phyloP scores from a whole-genome alignment of 1,140 invertebrate genomes.

The Drosophila willistoni region DNA sequence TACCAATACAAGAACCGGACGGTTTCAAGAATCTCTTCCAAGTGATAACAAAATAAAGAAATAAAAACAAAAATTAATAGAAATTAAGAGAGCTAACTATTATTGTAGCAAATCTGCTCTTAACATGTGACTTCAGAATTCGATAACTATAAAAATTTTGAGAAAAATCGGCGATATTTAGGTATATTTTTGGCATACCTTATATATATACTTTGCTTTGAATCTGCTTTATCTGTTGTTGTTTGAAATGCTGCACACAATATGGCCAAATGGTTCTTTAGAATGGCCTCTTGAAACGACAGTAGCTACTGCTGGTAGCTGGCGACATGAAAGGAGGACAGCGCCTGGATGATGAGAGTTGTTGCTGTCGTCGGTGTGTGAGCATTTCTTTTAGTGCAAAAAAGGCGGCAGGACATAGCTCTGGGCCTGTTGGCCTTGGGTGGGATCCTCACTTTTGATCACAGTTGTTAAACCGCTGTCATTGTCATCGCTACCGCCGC shows the following conservation, averaged over 20 bases:
- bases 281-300: constrained; percentile 69
- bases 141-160: background rate
- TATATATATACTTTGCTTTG: background rate
- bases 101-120: background rate
- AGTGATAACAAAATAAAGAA: background rate
- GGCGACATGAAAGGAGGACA: constrained; percentile 21
- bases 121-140: background rate
- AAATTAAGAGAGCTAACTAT: background rate
- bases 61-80: background rate
- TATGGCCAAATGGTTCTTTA: constrained; percentile 8
- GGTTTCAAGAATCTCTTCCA: background rate
- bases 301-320: constrained; percentile 3
- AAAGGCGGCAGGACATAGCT: constrained; percentile 83
- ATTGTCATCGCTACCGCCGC: constrained; percentile 59
- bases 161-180: background rate
- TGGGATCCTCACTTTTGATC: constrained; percentile 76
- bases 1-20: constrained; percentile 12
- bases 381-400: constrained; percentile 83
- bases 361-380: constrained; percentile 73
- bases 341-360: constrained; percentile 38
- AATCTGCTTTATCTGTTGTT: background rate
- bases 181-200: background rate
- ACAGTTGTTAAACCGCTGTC: constrained; percentile 71
- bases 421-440: constrained; percentile 59
- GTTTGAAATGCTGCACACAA: constrained; percentile 67